These are phyloP conservation scores for Motacilla tschutschensis DNA, from an alignment of 2,113 vertebrate species.

Conservation along the genomic window DNA sequence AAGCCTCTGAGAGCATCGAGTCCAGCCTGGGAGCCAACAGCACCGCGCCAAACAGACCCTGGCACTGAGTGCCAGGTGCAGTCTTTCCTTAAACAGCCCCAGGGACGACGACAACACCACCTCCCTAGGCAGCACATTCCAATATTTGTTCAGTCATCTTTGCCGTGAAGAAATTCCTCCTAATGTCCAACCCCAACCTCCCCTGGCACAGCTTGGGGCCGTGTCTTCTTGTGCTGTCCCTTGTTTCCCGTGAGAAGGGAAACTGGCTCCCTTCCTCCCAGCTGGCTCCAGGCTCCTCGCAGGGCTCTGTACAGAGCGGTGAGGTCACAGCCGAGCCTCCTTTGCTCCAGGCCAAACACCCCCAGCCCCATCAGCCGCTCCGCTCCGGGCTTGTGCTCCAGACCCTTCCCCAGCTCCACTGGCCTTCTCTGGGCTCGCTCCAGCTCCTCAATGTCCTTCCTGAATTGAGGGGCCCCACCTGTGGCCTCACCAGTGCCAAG, in stretches of 20 bases:
- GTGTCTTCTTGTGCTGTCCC: too few species aligned
- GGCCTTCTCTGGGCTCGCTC: fast-evolving
- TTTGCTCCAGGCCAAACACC: background rate
- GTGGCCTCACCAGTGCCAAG: fast-evolving
- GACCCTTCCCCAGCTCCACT: fast-evolving
- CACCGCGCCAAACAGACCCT: background rate
- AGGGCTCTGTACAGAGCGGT: fast-evolving
- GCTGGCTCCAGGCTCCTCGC: fast-evolving
- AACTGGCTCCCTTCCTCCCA: too few species aligned
- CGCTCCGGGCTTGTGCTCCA: fast-evolving
- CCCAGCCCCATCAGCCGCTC: background rate
- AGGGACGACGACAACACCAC: background rate
- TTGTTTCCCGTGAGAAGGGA: background rate
- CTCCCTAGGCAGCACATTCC: background rate
- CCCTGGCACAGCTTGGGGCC: background rate
- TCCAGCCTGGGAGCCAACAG: background rate
- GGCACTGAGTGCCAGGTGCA: background rate
- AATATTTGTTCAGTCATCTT: background rate
- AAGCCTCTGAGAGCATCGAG: fast-evolving
- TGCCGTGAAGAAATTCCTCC: background rate
- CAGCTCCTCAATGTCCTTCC: background rate
- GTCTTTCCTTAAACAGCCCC: background rate
- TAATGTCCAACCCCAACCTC: too few species aligned
- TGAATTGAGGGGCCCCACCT: fast-evolving
- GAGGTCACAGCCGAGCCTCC: fast-evolving